Evolutionary conservation across 1,140 invertebrate species (phyloP), one percentile per base, ranked within the genome.

Genomic region (Drosophila biarmipes): DNA sequence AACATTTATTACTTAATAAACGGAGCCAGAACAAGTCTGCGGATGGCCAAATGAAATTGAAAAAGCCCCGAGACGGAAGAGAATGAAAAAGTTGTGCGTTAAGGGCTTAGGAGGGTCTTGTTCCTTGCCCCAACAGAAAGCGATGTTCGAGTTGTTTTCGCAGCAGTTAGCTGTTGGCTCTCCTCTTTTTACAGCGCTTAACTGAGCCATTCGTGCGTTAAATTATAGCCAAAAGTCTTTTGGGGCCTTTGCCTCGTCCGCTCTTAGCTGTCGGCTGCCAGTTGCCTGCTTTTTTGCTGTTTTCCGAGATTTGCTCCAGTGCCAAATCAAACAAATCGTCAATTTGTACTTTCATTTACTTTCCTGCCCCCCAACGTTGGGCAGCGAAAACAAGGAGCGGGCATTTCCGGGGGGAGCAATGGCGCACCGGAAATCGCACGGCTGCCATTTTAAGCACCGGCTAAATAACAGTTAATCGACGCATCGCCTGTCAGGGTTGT

Each of bases 321-420:
- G 67, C 55, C 72, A 84, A 87, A 89, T 89, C 82, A 87, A 87
- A 87, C 82, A 89, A 87, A 89, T 87, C 79, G 78, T 66, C 82
- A 89, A 87, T 84, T 84, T 87, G 82, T 87, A 89, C 84, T 79
- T 87, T 87, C 82, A 89, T 89, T 82, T 89, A 87, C 82, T 82
- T 89, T 82, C 55, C 74, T 67, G 61, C 64, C 37, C 75, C 46
- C 66, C 71, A 79, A 79, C 78, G 73, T 38, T 77, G 62, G 77
- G 67, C 67, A 59, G 35, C 59, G 56, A 63, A 57, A 67, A 55
- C 63, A 61, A 14, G 27, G 11, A 7, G 10, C 11, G 15, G n/a
- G 10, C 24, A 14, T 11, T 14, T 17, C 24, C 24, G 12, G 29
- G 17, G 15, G 58, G 8, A 17, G 46, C 49, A 24, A 24, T 17